These are phyloP conservation scores for Drosophila neonasuta DNA, from an alignment of 2,888 invertebrate genomes.

Conservation along the genomic window DNA sequence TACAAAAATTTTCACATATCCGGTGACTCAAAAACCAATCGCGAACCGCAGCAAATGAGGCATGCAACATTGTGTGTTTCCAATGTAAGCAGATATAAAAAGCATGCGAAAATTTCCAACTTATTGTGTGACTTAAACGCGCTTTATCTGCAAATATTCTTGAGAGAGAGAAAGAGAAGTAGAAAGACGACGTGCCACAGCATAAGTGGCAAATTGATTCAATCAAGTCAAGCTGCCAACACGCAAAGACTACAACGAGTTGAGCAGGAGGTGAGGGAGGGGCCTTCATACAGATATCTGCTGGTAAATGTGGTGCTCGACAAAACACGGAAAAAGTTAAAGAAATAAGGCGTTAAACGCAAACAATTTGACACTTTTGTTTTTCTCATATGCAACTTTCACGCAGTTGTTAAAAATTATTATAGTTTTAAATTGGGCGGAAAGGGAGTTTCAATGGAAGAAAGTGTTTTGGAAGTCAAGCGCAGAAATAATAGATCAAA, in stretches of 20 bases:
- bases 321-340: constrained; percentile 35
- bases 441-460: constrained; percentile 1
- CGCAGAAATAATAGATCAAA: too few species aligned
- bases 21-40: constrained; percentile 20
- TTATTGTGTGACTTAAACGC: constrained; percentile 35
- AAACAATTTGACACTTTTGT: constrained; percentile 52
- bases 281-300: background rate
- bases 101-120: constrained; percentile 14
- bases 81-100: background rate
- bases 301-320: constrained; percentile 4
- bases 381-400: constrained; percentile 54
- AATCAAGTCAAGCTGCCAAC: constrained; percentile 35
- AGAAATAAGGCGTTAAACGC: constrained; percentile 50
- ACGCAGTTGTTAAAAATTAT: constrained; percentile 46
- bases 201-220: constrained; percentile 36
- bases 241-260: constrained; percentile 27
- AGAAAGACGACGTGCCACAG: constrained; percentile 26
- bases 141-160: constrained; percentile 44
- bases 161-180: background rate
- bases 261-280: too few species aligned
- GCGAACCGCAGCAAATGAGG: background rate
- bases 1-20: background rate
- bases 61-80: constrained; percentile 8
- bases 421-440: constrained; percentile 13
- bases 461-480: constrained; percentile 13